phyloP scores from a whole-genome alignment of 2,888 invertebrate genomes.

The Agrochola lychnidis region DNA sequence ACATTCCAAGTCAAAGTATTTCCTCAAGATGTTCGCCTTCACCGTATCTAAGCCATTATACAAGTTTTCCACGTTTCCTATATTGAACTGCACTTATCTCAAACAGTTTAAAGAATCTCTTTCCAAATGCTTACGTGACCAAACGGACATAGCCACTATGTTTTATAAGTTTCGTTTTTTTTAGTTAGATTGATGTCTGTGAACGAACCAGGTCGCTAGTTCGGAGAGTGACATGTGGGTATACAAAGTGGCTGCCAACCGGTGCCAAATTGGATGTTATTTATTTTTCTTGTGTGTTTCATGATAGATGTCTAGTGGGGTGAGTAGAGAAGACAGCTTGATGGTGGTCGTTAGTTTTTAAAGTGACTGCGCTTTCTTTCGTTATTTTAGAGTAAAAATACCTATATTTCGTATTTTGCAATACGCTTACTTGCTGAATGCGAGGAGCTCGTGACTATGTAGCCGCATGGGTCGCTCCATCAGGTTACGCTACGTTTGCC shows the following conservation, averaged over 20 bases:
- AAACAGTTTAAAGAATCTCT: not conserved
- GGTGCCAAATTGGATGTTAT: constrained; percentile 46
- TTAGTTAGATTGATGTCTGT: constrained; percentile 38
- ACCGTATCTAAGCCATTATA: not conserved
- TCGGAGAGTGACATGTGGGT: constrained; percentile 57
- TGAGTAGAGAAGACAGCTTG: constrained; percentile 1
- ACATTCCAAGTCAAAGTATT: not conserved
- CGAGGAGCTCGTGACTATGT: no score
- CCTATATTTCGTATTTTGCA: constrained; percentile 12
- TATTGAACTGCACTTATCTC: not conserved
- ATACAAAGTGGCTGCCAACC: constrained; percentile 55
- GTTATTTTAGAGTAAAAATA: not conserved
- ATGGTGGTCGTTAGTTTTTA: constrained; percentile 2
- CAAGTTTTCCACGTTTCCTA: not conserved
- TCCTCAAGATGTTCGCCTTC: not conserved
- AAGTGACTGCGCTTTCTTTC: not conserved
- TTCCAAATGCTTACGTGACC: constrained; percentile 50
- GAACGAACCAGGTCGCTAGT: constrained; percentile 50
- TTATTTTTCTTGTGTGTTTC: constrained; percentile 48
- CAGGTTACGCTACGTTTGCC: no score
- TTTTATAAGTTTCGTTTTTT: constrained; percentile 41
- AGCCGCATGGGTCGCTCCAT: no score
- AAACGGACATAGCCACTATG: not conserved
- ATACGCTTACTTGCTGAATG: not conserved
- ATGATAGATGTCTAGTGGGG: constrained; percentile 13